phyloP scores from a whole-genome alignment of 2,888 invertebrate species.

The Cotesia congregata region DNA sequence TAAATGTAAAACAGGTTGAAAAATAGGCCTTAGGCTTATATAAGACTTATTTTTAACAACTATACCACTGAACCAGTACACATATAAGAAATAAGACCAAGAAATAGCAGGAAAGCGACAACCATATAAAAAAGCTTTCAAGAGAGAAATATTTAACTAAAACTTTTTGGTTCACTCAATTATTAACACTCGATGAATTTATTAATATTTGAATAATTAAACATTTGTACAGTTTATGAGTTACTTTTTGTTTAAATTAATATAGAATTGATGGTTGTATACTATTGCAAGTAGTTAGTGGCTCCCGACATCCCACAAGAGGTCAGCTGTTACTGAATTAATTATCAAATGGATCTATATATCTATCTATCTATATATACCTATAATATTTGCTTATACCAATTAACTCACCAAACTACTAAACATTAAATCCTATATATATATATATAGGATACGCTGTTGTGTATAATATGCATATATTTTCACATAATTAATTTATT shows the following conservation, averaged over 20 bases:
- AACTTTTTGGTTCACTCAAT: not conserved
- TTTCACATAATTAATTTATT: no score
- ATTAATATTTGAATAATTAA: no score
- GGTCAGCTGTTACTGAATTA: not conserved
- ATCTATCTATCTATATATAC: no score
- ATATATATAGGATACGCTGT: not conserved
- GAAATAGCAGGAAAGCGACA: not conserved
- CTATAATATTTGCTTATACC: not conserved
- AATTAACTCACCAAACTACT: not conserved
- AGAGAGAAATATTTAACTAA: conserved; percentile 12
- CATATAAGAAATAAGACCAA: not conserved
- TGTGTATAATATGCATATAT: no score
- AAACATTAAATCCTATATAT: not conserved
- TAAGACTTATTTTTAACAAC: not conserved
- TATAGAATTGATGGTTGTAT: not conserved
- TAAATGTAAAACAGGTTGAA: conserved; percentile 68
- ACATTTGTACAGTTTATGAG: no score
- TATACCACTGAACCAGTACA: not conserved
- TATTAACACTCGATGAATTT: not conserved
- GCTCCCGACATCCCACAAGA: not conserved
- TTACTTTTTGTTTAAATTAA: no score
- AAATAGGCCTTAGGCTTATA: conserved; percentile 58
- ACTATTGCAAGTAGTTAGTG: not conserved
- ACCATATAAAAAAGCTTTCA: conserved; percentile 31
- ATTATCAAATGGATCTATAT: not conserved